Percentiles rank a stretch among this genome's conserved stretches.
These are phyloP conservation scores for Caerostris darwini DNA, from an alignment of 1,140 invertebrate genomes.

Conservation along the genomic window DNA sequence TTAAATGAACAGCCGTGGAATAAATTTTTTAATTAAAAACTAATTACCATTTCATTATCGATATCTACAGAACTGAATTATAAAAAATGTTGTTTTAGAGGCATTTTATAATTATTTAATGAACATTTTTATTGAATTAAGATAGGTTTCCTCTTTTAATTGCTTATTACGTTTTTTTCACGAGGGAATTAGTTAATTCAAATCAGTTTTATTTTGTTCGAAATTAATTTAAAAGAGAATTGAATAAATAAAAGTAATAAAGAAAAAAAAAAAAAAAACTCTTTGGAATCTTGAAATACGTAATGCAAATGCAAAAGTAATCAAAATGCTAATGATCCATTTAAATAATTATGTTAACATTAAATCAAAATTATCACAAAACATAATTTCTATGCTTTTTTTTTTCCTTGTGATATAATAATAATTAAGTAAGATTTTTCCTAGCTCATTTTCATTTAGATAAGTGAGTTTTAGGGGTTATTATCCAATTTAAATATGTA, in stretches of 20 bases:
- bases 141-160: neutral
- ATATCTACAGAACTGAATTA: neutral
- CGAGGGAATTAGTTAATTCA: neutral
- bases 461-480: too few species aligned
- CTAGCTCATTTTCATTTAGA: too few species aligned
- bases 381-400: neutral
- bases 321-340: neutral
- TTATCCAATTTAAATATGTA: too few species aligned
- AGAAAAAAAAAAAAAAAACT: neutral
- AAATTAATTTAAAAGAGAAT: neutral
- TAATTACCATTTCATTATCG: neutral
- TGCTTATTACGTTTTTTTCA: neutral
- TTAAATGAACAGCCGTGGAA: too few species aligned
- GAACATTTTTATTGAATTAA: neutral
- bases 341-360: neutral
- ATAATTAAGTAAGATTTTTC: neutral
- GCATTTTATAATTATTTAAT: neutral
- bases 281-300: too few species aligned
- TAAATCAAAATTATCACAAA: neutral
- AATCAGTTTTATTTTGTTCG: neutral
- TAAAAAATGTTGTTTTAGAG: neutral
- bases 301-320: neutral
- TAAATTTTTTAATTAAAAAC: neutral
- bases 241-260: neutral
- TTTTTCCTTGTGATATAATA: neutral